Percentiles rank a stretch among this genome's conserved stretches.
Conservation (phyloP, 1,140 invertebrate genomes). For the Procambarus virginalis region DNA sequence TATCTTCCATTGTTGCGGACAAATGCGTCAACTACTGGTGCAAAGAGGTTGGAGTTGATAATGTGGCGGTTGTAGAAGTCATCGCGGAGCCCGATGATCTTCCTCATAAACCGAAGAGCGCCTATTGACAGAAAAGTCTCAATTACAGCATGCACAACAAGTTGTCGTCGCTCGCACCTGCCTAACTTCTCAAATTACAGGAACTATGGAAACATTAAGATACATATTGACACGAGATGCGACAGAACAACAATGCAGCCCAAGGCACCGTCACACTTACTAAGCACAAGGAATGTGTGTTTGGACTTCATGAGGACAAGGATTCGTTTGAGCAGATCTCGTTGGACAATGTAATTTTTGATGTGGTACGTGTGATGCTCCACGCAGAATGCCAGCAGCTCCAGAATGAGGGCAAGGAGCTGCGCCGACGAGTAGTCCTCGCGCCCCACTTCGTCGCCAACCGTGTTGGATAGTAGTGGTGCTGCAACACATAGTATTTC, state of each 20-base stretch:
- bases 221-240: too few species aligned
- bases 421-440: constrained; percentile 98
- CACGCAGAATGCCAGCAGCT: constrained; percentile 99
- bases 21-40: constrained; percentile 97
- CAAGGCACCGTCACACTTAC: constrained; percentile 76
- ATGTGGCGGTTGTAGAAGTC: constrained; percentile 99
- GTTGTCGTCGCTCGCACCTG: too few species aligned
- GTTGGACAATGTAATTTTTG: constrained; percentile 97
- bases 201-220: too few species aligned
- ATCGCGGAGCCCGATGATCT: constrained; percentile 97
- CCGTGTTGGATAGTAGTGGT: constrained; percentile 92
- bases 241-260: neutral
- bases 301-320: constrained; percentile 97
- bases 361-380: constrained; percentile 99
- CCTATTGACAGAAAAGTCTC: constrained; percentile 74
- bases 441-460: constrained; percentile 87
- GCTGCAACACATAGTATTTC: constrained; percentile 76
- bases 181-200: too few species aligned
- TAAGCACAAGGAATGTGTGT: constrained; percentile 97
- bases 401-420: constrained; percentile 93
- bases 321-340: constrained; percentile 95
- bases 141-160: too few species aligned
- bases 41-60: constrained; percentile 95
- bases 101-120: constrained; percentile 96
- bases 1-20: constrained; percentile 97